Conservation (phyloP, 2,797 vertebrate species). For the Phyllotis vaccarum region DNA sequence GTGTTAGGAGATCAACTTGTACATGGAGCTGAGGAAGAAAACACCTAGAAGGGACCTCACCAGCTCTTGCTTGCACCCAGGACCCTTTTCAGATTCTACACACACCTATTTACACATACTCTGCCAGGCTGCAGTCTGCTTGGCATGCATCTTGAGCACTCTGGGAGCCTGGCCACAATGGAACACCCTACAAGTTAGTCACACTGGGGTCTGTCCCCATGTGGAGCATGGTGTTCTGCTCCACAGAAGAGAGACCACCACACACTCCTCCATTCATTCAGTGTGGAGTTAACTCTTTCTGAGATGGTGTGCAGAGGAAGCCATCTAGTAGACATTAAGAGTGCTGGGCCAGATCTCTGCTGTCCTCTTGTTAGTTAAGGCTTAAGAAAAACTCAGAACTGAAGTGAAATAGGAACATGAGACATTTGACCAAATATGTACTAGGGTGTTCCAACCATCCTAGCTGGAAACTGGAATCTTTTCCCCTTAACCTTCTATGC, state of each 20-base stretch:
- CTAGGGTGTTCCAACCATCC: too few species aligned
- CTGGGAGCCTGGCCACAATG: slow-evolving; percentile 63
- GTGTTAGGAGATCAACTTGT: slow-evolving; percentile 30
- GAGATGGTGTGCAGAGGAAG: slow-evolving; percentile 1
- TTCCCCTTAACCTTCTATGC: neutral
- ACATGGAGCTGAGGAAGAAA: slow-evolving; percentile 3
- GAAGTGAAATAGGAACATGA: slow-evolving; percentile 1
- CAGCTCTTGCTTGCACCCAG: slow-evolving; percentile 28
- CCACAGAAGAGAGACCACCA: neutral
- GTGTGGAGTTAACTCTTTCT: neutral
- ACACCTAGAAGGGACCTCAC: slow-evolving; percentile 64
- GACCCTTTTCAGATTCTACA: slow-evolving; percentile 68
- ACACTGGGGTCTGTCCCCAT: neutral
- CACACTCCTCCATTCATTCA: neutral
- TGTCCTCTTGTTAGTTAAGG: slow-evolving; percentile 66
- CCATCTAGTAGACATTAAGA: neutral
- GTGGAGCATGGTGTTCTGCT: neutral
- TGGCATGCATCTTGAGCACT: slow-evolving; percentile 72
- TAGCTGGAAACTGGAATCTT: slow-evolving; percentile 30
- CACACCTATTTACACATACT: slow-evolving; percentile 69
- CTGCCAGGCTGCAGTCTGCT: slow-evolving; percentile 62
- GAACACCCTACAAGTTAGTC: slow-evolving; percentile 46
- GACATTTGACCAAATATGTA: slow-evolving; percentile 1
- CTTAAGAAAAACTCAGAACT: neutral
- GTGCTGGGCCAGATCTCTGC: neutral